These are phyloP conservation scores for Drosophila anomelani DNA, from an alignment of 2,888 invertebrate species.

Conservation along the genomic window DNA sequence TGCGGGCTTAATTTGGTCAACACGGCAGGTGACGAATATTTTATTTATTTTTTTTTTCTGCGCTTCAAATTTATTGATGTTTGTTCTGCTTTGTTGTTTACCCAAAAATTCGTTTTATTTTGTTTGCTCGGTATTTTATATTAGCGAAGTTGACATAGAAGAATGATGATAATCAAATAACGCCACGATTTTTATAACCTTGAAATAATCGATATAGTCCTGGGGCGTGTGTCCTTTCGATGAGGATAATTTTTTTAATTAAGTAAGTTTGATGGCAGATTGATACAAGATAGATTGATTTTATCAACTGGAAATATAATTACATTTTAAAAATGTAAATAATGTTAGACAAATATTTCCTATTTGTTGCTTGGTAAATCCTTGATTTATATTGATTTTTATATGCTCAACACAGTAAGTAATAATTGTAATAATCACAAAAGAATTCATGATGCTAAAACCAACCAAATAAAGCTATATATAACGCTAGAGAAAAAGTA, in stretches of 20 bases:
- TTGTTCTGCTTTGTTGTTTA: slow-evolving; percentile 54
- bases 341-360: not conserved
- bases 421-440: not conserved
- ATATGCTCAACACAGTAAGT: no score
- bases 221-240: not conserved
- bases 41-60: slow-evolving; percentile 45
- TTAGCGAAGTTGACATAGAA: slow-evolving; percentile 60
- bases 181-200: slow-evolving; percentile 22
- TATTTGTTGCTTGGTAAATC: not conserved
- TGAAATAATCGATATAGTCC: slow-evolving; percentile 8
- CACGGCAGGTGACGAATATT: slow-evolving; percentile 38
- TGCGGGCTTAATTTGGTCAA: slow-evolving; percentile 69
- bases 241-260: not conserved
- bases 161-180: slow-evolving; percentile 78
- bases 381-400: not conserved
- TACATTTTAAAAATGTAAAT: not conserved
- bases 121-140: slow-evolving; percentile 39
- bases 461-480: not conserved
- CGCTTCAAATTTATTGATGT: slow-evolving; percentile 43
- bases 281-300: not conserved
- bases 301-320: not conserved
- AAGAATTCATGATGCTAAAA: not conserved
- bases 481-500: not conserved
- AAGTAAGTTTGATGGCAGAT: not conserved
- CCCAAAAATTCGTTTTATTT: slow-evolving; percentile 21